Base-by-base conservation (phyloP, 2,797 vertebrate genomes). In the Cuculus canorus region DNA sequence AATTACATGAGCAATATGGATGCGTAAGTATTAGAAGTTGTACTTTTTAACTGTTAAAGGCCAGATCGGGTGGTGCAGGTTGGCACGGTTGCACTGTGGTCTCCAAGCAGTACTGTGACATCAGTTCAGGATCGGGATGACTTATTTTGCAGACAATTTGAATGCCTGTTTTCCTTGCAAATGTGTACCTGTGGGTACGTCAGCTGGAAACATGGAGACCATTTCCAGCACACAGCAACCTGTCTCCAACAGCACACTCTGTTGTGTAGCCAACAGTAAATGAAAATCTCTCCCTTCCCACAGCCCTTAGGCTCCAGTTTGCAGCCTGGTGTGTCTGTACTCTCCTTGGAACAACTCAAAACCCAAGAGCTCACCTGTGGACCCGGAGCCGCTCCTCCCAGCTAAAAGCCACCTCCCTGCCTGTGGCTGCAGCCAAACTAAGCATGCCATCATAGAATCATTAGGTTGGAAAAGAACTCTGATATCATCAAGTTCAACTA, bases 301-400 rank as follows among this genome's bases (percentile, higher is more conserved):
- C 1, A 17, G 43, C 72, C 61, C 37, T 39, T 11, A 16, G 64
- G 76, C 60, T 69, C 45, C 1, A 0, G 6, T 48, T 59, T 41
- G 28, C 39, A 70, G 56, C 57, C 0, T 1, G 9, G 18, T 28
- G 45, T 37, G 57, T n/a, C 63, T 7, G 1, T 47, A 25, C 53
- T 48, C 64, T 25, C 43, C 79, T 52, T 33, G 54, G 9, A 61
- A 17, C 19, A 35, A 72, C 35, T 16, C 19, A 11, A 10, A 30
- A 63, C 37, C 32, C 6, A 7, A 53, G 10, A 8, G 17, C 41
- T 64, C 22, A 3, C 32, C 16, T 13, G 57, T 8, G 57, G 33
- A 54, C 30, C 18, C 25, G 10, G 48, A 24, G 48, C 48, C 11
- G 8, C 48, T 13, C 17, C n/a, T 73, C 33, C 47, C 37, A 45